Evolutionary conservation across 1,140 invertebrate genomes (phyloP).

Genomic region (Trachymyrmex septentrionalis): DNA sequence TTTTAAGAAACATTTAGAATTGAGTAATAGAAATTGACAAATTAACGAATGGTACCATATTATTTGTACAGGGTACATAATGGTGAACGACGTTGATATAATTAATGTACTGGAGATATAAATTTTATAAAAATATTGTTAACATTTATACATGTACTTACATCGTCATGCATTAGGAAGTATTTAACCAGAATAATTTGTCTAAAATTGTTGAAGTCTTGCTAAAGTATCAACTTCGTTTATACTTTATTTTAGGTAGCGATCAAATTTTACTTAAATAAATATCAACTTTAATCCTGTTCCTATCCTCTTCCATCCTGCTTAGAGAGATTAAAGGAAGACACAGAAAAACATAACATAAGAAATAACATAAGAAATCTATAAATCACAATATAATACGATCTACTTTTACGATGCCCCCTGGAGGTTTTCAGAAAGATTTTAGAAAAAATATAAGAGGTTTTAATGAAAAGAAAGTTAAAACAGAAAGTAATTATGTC

Average conservation of each 20-base stretch:
- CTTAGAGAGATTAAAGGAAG: slow-evolving; percentile 79
- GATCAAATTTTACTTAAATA: slow-evolving; percentile 73
- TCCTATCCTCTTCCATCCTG: slow-evolving; percentile 80
- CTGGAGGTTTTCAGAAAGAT: slow-evolving; percentile 69
- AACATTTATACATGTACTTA: neutral
- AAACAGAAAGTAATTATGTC: slow-evolving; percentile 53
- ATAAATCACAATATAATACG: slow-evolving; percentile 50
- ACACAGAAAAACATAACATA: slow-evolving; percentile 67
- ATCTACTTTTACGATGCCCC: slow-evolving; percentile 67
- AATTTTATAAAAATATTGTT: neutral
- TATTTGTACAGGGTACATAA: slow-evolving; percentile 48
- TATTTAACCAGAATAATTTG: slow-evolving; percentile 20
- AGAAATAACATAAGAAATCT: slow-evolving; percentile 72
- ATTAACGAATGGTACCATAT: neutral
- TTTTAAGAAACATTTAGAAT: neutral
- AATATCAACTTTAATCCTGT: slow-evolving; percentile 76
- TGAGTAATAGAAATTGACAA: slow-evolving; percentile 1
- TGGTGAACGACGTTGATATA: slow-evolving; percentile 43
- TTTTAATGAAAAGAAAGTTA: slow-evolving; percentile 37
- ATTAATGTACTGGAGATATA: neutral
- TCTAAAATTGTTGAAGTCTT: neutral
- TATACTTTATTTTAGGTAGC: slow-evolving; percentile 2
- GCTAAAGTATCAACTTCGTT: slow-evolving; percentile 49
- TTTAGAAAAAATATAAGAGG: slow-evolving; percentile 81
- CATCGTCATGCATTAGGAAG: neutral